Conservation (phyloP, 2,113 vertebrate species). For the Shinisaurus crocodilurus region DNA sequence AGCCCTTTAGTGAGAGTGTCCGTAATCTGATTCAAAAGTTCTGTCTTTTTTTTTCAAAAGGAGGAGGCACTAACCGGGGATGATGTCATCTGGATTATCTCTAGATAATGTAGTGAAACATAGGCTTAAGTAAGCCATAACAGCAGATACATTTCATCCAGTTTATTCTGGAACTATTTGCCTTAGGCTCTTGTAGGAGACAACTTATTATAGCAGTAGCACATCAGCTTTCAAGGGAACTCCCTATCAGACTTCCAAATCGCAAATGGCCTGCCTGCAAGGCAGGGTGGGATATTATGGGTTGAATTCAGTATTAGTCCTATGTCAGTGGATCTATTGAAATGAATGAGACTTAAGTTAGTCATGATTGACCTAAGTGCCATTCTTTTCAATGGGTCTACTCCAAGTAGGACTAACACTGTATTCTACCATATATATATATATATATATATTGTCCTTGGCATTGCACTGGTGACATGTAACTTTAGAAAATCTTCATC, state of each 20-base stretch:
- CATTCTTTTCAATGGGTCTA: too few relatives aligned
- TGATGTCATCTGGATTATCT: background rate
- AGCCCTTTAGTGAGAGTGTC: background rate
- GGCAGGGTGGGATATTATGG: background rate
- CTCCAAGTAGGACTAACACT: too few relatives aligned
- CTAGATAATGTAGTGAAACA: background rate
- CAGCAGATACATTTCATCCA: background rate
- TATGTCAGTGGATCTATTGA: too few relatives aligned
- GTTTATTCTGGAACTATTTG: background rate
- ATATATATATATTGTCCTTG: too few relatives aligned
- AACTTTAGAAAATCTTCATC: background rate
- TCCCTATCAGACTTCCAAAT: background rate
- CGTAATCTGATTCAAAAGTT: background rate
- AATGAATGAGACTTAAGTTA: too few relatives aligned
- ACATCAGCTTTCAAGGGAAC: background rate
- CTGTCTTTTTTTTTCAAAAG: background rate
- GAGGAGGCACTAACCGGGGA: background rate
- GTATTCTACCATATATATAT: background rate
- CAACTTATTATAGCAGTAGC: background rate
- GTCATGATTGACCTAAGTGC: too few relatives aligned
- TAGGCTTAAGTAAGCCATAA: background rate
- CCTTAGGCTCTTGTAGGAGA: background rate
- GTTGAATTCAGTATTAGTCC: too few relatives aligned
- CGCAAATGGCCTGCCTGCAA: background rate
- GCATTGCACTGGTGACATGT: background rate